phyloP scores from a whole-genome alignment of 2,888 invertebrate species.

The Exephanes ischioxanthus region DNA sequence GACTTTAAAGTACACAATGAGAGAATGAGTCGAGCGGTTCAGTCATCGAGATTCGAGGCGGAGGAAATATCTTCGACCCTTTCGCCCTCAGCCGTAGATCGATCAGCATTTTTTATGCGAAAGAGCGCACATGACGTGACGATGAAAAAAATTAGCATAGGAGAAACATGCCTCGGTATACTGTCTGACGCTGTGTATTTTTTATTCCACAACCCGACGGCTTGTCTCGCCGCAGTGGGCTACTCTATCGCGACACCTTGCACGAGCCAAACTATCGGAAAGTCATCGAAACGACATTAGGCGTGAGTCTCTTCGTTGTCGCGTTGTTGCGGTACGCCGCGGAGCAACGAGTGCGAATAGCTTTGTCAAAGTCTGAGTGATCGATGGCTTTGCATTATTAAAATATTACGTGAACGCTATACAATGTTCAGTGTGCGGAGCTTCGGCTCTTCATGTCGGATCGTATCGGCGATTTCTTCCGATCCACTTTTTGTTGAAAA shows the following conservation, averaged over 20 bases:
- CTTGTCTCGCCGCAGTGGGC: constrained; percentile 15
- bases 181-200: constrained; percentile 71
- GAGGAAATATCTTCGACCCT: constrained; percentile 17
- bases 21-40: constrained; percentile 32
- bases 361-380: constrained; percentile 75
- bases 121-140: constrained; percentile 82
- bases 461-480: not conserved
- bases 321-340: constrained; percentile 32
- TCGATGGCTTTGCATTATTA: constrained; percentile 74
- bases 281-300: constrained; percentile 84
- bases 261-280: constrained; percentile 80
- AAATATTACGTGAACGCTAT: constrained; percentile 45
- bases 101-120: constrained; percentile 73
- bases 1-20: not conserved
- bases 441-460: not conserved
- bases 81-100: constrained; percentile 46
- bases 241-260: constrained; percentile 71
- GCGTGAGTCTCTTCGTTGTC: constrained; percentile 53
- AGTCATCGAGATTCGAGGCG: constrained; percentile 48
- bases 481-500: not conserved
- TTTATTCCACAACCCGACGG: constrained; percentile 31
- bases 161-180: constrained; percentile 48
- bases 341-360: constrained; percentile 58
- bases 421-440: not conserved
- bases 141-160: constrained; percentile 83